Conservation (phyloP, 1,140 invertebrate species). For the Halictus rubicundus region DNA sequence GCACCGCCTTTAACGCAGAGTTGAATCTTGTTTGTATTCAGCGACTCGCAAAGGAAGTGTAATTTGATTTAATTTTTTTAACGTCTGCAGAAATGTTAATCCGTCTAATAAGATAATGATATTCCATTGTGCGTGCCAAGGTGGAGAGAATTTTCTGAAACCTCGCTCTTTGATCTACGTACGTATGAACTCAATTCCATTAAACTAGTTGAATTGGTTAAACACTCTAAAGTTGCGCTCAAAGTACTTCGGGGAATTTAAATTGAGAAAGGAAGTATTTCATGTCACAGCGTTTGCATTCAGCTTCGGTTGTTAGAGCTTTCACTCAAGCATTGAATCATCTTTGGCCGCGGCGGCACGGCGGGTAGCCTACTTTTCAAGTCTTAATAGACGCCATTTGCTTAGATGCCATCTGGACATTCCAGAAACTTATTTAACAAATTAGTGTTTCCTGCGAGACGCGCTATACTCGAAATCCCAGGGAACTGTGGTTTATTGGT, state of each 20-base stretch:
- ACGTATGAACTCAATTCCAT: conserved; percentile 1
- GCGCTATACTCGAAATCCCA: background rate
- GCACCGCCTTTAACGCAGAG: too few relatives aligned
- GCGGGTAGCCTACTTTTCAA: conserved; percentile 42
- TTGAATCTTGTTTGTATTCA: too few relatives aligned
- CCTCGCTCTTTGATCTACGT: background rate
- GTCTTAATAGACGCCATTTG: conserved; percentile 37
- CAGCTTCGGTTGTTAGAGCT: conserved; percentile 33
- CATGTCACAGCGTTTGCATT: conserved; percentile 21
- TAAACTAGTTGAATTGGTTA: conserved; percentile 2
- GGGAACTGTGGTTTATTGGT: background rate
- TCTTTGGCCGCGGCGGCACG: conserved; percentile 20
- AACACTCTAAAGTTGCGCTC: background rate
- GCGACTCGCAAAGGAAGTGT: too few relatives aligned
- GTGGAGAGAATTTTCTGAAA: background rate
- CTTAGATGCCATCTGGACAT: conserved; percentile 17
- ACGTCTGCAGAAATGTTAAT: too few relatives aligned
- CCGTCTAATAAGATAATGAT: background rate
- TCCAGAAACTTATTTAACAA: conserved; percentile 14
- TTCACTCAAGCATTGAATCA: conserved; percentile 48
- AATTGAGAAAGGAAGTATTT: conserved; percentile 12
- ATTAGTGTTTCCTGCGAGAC: background rate
- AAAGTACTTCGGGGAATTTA: background rate
- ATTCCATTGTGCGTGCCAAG: background rate
- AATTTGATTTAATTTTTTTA: too few relatives aligned